These are phyloP conservation scores for Temnothorax nylanderi DNA, from an alignment of 1,140 invertebrate species.

Conservation along the genomic window DNA sequence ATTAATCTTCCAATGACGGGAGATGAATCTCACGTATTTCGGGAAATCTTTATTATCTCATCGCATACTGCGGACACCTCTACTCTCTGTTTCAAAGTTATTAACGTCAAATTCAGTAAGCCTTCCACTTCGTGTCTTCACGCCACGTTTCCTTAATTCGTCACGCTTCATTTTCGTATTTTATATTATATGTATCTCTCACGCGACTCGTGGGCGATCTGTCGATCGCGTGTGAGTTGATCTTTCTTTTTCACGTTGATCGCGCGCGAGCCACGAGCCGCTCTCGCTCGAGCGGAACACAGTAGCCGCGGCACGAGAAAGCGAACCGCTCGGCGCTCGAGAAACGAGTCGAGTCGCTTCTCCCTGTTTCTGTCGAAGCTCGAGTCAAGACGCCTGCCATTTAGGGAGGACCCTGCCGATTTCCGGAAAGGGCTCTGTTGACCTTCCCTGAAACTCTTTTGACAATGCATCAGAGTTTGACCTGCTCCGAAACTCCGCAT, in stretches of 20 bases:
- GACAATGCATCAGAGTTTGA: neutral
- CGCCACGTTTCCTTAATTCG: neutral
- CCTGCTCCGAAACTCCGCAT: neutral
- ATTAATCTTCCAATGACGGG: neutral
- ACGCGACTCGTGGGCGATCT: neutral
- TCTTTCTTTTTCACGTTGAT: neutral
- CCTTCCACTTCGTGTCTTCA: neutral
- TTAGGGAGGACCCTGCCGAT: neutral
- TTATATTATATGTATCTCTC: neutral
- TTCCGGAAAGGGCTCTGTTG: neutral
- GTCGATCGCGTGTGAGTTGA: neutral
- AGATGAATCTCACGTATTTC: neutral
- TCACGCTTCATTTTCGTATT: neutral
- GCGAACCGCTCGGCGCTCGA: neutral
- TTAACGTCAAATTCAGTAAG: neutral
- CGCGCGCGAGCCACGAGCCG: neutral
- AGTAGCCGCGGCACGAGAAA: neutral
- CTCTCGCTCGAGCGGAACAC: slow-evolving; percentile 40
- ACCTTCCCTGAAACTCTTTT: neutral
- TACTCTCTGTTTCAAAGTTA: neutral
- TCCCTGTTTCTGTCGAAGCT: neutral
- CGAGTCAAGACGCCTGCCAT: neutral
- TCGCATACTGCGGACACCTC: neutral
- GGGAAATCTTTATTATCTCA: neutral
- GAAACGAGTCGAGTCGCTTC: neutral